Conservation (phyloP, 2,888 invertebrate species). For the Xestia rhomboidea region DNA sequence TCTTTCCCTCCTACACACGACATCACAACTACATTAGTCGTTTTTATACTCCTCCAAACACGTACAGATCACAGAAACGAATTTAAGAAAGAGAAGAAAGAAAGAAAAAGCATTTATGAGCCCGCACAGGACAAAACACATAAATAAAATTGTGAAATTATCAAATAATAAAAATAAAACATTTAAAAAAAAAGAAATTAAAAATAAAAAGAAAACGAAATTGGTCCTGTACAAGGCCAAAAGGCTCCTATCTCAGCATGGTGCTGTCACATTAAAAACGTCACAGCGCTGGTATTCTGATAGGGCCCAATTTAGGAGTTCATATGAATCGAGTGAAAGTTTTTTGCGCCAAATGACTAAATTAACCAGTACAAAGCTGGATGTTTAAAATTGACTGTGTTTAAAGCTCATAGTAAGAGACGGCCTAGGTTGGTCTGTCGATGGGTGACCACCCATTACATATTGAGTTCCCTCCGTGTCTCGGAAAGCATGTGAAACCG, state of each 20-base stretch:
- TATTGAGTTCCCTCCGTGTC: not conserved
- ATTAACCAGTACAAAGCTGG: not conserved
- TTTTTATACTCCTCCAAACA: constrained; percentile 5
- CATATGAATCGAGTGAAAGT: not conserved
- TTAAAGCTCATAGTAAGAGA: not conserved
- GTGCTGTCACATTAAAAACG: too few relatives aligned
- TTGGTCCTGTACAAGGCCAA: too few relatives aligned
- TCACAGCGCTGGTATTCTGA: too few relatives aligned
- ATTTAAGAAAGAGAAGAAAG: too few relatives aligned
- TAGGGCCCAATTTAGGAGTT: too few relatives aligned
- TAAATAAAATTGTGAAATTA: too few relatives aligned
- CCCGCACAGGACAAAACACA: too few relatives aligned
- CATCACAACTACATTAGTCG: constrained; percentile 26
- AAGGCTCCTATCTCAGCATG: too few relatives aligned
- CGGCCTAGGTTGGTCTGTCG: not conserved
- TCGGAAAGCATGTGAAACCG: not conserved
- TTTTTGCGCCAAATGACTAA: not conserved
- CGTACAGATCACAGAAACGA: not conserved
- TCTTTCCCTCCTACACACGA: constrained; percentile 13
- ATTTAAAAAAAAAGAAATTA: too few relatives aligned
- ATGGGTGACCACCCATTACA: not conserved
- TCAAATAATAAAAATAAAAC: too few relatives aligned
- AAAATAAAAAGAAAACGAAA: too few relatives aligned
- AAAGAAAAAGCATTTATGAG: too few relatives aligned
- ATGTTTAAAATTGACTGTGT: not conserved